phyloP scores from a whole-genome alignment of 1,140 invertebrate species.

The Caenorhabditis tropicalis region DNA sequence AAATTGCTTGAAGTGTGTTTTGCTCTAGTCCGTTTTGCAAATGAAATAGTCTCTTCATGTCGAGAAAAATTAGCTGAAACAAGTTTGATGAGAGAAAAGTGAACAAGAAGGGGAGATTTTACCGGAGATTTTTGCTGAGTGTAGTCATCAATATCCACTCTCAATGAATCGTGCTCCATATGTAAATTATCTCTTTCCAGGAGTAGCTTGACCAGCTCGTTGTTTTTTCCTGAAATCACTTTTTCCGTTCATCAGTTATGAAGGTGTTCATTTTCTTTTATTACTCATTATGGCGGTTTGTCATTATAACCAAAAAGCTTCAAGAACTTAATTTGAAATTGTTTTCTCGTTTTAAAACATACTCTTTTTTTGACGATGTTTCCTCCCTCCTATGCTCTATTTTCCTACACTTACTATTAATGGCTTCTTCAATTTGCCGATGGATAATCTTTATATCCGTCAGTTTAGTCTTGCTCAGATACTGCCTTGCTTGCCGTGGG shows the following conservation, averaged over 20 bases:
- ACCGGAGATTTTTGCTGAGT: conserved; percentile 48
- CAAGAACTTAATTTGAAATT: too few species aligned
- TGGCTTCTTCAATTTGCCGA: conserved; percentile 46
- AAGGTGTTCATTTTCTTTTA: too few species aligned
- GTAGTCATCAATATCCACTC: conserved; percentile 50
- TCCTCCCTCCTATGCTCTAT: background rate
- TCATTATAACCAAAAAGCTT: too few species aligned
- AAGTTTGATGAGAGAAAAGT: background rate
- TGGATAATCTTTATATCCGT: conserved; percentile 9
- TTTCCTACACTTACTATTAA: conserved; percentile 14
- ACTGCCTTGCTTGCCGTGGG: conserved; percentile 45
- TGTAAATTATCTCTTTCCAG: conserved; percentile 43
- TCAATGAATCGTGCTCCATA: conserved; percentile 48
- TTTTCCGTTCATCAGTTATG: too few species aligned
- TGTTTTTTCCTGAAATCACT: conserved; percentile 47
- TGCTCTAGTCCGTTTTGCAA: background rate
- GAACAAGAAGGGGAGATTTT: background rate
- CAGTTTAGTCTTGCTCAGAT: conserved; percentile 42
- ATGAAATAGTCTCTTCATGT: background rate
- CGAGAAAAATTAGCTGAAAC: background rate
- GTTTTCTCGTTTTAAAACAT: background rate
- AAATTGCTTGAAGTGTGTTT: background rate
- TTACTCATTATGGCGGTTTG: too few species aligned
- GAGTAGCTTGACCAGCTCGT: conserved; percentile 36
- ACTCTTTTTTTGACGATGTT: background rate